A percentile compares a stretch with the other conserved stretches of the same genome.
Evolutionary conservation across 2,888 invertebrate species (phyloP).

Genomic region (Neria commutata): DNA sequence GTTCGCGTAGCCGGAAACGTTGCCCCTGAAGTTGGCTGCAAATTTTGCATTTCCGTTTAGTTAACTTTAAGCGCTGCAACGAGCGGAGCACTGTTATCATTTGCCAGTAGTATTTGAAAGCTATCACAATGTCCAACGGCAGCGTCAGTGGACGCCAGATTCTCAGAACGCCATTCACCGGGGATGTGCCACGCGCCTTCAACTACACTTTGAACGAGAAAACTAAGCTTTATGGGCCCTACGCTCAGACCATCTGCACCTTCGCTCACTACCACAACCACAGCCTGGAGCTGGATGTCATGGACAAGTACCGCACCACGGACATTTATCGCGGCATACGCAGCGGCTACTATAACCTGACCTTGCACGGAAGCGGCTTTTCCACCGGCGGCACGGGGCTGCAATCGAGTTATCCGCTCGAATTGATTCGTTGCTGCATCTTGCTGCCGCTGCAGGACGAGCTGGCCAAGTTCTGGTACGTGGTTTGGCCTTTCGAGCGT

Average conservation of each 20-base stretch:
- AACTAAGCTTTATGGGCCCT: constrained; percentile 32
- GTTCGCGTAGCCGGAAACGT: no score
- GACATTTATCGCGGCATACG: constrained; percentile 32
- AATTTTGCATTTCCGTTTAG: no score
- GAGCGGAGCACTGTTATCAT: no score
- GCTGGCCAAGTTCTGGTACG: constrained; percentile 52
- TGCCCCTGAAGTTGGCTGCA: no score
- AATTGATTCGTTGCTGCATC: constrained; percentile 47
- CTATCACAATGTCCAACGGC: no score
- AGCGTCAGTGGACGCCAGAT: no score
- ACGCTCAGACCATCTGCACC: constrained; percentile 34
- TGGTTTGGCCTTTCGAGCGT: constrained; percentile 49
- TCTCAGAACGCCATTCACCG: constrained; percentile 38
- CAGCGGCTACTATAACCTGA: constrained; percentile 39
- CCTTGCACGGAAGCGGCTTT: constrained; percentile 37
- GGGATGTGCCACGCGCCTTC: constrained; percentile 45
- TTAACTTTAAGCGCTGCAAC: no score
- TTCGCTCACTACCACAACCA: constrained; percentile 41
- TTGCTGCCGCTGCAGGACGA: constrained; percentile 56
- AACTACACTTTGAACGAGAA: constrained; percentile 19
- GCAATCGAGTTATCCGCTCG: constrained; percentile 49
- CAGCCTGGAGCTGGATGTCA: constrained; percentile 35
- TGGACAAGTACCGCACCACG: constrained; percentile 29
- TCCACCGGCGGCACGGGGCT: constrained; percentile 18
- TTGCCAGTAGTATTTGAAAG: no score